These are phyloP conservation scores for Harlomillsia oculata DNA, from an alignment of 1,140 invertebrate genomes.

Conservation along the genomic window DNA sequence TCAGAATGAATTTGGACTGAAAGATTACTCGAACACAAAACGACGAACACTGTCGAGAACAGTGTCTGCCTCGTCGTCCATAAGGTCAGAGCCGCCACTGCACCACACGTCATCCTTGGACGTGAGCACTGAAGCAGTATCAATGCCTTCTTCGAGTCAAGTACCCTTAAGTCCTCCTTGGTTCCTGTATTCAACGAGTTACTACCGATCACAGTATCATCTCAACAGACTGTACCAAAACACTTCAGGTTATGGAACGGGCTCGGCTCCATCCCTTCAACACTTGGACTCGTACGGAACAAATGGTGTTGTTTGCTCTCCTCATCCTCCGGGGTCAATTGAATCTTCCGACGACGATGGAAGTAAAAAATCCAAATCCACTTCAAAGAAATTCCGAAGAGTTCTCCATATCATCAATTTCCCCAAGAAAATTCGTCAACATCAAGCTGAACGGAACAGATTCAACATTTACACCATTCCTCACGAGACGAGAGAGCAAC, in stretches of 20 bases:
- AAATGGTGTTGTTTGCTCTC: neutral
- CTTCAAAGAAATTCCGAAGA: constrained; percentile 5
- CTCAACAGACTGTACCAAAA: constrained; percentile 4
- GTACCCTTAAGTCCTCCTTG: neutral
- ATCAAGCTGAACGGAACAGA: constrained; percentile 24
- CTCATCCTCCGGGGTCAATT: neutral
- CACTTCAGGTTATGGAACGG: neutral
- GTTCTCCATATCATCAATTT: constrained; percentile 26
- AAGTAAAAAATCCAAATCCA: neutral
- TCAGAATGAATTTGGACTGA: neutral
- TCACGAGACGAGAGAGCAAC: constrained; percentile 70
- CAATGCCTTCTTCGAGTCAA: neutral
- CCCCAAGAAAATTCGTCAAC: constrained; percentile 24
- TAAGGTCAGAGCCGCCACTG: neutral
- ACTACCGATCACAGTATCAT: constrained; percentile 7
- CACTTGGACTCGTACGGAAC: neutral
- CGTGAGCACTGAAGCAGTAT: neutral
- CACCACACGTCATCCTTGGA: neutral
- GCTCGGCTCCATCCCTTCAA: neutral
- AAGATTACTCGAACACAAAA: neutral
- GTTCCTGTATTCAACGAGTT: constrained; percentile 5
- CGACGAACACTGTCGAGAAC: neutral
- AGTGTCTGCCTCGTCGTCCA: neutral
- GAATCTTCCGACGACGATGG: neutral
- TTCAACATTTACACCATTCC: constrained; percentile 66